phyloP scores from a whole-genome alignment of 2,888 invertebrate genomes.

The Xanthorhoe designata region DNA sequence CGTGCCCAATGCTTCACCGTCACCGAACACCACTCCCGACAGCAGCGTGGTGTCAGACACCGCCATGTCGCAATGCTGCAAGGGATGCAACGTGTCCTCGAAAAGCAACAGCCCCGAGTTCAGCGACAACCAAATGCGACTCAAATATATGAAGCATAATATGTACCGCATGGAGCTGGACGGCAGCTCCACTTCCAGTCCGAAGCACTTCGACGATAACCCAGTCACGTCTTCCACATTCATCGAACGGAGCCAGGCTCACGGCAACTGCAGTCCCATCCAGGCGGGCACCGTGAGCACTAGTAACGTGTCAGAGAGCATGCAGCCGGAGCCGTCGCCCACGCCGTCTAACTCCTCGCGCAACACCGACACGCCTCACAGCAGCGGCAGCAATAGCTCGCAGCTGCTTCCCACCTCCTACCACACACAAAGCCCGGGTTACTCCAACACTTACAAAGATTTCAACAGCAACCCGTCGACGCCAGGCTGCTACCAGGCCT shows the following conservation, averaged over 20 bases:
- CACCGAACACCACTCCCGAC: slow-evolving; percentile 78
- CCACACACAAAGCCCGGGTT: slow-evolving; percentile 81
- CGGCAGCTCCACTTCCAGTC: slow-evolving; percentile 83
- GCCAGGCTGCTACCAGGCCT: slow-evolving; percentile 65
- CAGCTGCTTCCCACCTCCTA: slow-evolving; percentile 70
- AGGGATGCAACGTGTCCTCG: slow-evolving; percentile 79
- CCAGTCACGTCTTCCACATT: slow-evolving; percentile 90
- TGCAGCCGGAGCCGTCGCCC: slow-evolving; percentile 86
- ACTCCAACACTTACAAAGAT: slow-evolving; percentile 77
- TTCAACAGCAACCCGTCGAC: slow-evolving; percentile 72
- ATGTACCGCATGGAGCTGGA: slow-evolving; percentile 79
- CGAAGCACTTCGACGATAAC: slow-evolving; percentile 83
- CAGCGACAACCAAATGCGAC: slow-evolving; percentile 67
- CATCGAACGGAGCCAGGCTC: slow-evolving; percentile 84
- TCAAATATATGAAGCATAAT: slow-evolving; percentile 74
- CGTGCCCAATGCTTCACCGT: slow-evolving; percentile 71
- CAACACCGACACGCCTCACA: slow-evolving; percentile 79
- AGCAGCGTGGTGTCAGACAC: slow-evolving; percentile 75
- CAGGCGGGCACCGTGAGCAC: slow-evolving; percentile 95
- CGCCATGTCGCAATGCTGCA: slow-evolving; percentile 76
- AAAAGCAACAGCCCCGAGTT: slow-evolving; percentile 75
- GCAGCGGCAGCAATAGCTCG: slow-evolving; percentile 66
- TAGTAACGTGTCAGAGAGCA: slow-evolving; percentile 89
- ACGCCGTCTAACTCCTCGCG: slow-evolving; percentile 84
- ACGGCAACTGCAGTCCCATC: slow-evolving; percentile 89